phyloP scores from a whole-genome alignment of 2,113 vertebrate species.

The Bos indicus region DNA sequence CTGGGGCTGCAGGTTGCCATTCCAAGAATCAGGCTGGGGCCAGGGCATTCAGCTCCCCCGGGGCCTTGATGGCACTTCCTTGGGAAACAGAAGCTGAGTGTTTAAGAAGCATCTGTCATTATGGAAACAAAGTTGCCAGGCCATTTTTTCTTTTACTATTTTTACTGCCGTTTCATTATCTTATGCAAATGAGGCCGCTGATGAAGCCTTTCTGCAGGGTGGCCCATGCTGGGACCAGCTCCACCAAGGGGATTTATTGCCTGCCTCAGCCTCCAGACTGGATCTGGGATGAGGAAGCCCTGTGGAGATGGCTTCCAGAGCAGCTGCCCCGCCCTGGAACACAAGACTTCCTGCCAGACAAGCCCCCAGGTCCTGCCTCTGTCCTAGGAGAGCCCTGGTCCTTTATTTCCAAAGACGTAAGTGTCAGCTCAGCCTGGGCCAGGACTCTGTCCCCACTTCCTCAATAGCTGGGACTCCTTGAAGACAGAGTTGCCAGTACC shows the following conservation, averaged over 20 bases:
- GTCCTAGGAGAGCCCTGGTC: background rate
- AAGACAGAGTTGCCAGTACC: background rate
- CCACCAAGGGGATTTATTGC: slow-evolving; percentile 61
- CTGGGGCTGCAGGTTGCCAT: background rate
- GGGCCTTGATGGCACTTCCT: slow-evolving; percentile 20
- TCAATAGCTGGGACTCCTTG: background rate
- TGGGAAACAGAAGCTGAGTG: slow-evolving; percentile 58
- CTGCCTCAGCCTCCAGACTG: slow-evolving; percentile 39
- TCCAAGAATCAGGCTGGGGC: background rate
- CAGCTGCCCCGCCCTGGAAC: background rate
- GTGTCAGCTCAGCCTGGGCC: background rate
- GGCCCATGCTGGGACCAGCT: slow-evolving; percentile 71
- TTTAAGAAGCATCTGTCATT: slow-evolving; percentile 77
- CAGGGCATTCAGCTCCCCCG: accelerated
- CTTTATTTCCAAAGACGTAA: background rate
- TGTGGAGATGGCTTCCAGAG: slow-evolving; percentile 17
- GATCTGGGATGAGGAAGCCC: slow-evolving; percentile 30
- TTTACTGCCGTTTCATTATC: slow-evolving; percentile 75
- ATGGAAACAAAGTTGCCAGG: slow-evolving; percentile 73
- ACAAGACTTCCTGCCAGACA: background rate
- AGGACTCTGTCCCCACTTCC: background rate
- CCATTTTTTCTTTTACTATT: slow-evolving; percentile 75
- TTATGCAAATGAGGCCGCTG: slow-evolving; percentile 74
- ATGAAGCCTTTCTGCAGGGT: slow-evolving; percentile 71
- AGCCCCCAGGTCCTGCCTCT: background rate